phyloP scores from a whole-genome alignment of 30 jellyfish, hydroid and myxozoan genomes.

The Turritopsis dohrnii region DNA sequence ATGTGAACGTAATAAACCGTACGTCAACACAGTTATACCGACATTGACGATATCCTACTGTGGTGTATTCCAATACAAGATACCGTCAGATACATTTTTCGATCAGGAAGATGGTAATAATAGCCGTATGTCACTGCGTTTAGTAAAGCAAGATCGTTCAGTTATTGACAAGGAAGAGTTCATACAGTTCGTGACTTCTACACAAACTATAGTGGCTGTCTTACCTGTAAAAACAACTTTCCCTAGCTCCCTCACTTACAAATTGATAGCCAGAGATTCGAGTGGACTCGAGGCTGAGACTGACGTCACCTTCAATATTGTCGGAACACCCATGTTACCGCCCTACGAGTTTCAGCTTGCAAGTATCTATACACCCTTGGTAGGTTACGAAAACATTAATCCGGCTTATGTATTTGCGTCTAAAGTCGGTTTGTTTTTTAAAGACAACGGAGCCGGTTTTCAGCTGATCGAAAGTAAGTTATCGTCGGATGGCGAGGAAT shows the following conservation, averaged over 20 bases:
- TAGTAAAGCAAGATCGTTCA: conserved; percentile 23
- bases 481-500: conserved; percentile 19
- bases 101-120: conserved; percentile 77
- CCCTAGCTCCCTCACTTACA: conserved; percentile 7
- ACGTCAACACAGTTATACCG: conserved; percentile 21
- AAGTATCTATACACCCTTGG: conserved; percentile 6
- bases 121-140: conserved; percentile 29
- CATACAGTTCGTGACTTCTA: conserved; percentile 43
- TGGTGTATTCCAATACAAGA: conserved; percentile 44
- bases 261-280: conserved; percentile 52
- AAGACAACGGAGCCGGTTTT: not conserved
- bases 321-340: conserved; percentile 27
- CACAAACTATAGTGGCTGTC: conserved; percentile 48
- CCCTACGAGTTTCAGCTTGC: conserved; percentile 6
- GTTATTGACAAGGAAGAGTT: conserved; percentile 25
- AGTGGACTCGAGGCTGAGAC: conserved; percentile 26
- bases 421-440: not conserved
- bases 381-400: not conserved
- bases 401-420: not conserved
- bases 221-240: not conserved
- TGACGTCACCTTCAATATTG: conserved; percentile 22
- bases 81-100: conserved; percentile 56
- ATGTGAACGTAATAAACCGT: conserved; percentile 51
- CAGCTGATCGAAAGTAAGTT: not conserved
- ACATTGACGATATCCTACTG: conserved; percentile 41